Conservation (phyloP, 2,888 invertebrate genomes). For the Seira ritae region DNA sequence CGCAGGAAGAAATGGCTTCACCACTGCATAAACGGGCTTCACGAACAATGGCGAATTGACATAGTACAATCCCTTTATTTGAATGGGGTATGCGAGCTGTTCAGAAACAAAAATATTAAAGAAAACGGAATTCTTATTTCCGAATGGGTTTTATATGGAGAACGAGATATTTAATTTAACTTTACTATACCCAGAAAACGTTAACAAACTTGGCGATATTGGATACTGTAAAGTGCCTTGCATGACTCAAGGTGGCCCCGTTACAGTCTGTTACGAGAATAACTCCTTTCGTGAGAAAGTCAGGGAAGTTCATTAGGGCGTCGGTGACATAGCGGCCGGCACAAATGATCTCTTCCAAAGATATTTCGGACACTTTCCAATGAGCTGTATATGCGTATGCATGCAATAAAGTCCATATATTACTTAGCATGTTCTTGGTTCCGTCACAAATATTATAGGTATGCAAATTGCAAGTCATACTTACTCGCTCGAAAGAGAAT, state of each 20-base stretch:
- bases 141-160: too few species aligned
- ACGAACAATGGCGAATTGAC: slow-evolving; percentile 39
- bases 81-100: slow-evolving; percentile 39
- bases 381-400: not conserved
- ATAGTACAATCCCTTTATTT: slow-evolving; percentile 38
- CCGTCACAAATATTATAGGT: not conserved
- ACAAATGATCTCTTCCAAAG: slow-evolving; percentile 24
- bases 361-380: slow-evolving; percentile 14
- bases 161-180: too few species aligned
- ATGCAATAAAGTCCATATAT: not conserved
- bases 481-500: slow-evolving; percentile 12
- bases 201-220: slow-evolving; percentile 31
- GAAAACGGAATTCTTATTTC: not conserved
- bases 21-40: slow-evolving; percentile 7
- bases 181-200: slow-evolving; percentile 44
- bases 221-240: slow-evolving; percentile 30
- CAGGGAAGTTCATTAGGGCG: slow-evolving; percentile 1
- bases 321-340: slow-evolving; percentile 34
- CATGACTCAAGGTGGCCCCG: slow-evolving; percentile 10
- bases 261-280: slow-evolving; percentile 24
- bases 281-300: slow-evolving; percentile 17
- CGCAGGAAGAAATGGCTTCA: slow-evolving; percentile 36
- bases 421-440: too few species aligned
- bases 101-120: not conserved
- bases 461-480: not conserved